phyloP scores from a whole-genome alignment of 2,888 invertebrate species.

The Aphelenchoides bicaudatus region DNA sequence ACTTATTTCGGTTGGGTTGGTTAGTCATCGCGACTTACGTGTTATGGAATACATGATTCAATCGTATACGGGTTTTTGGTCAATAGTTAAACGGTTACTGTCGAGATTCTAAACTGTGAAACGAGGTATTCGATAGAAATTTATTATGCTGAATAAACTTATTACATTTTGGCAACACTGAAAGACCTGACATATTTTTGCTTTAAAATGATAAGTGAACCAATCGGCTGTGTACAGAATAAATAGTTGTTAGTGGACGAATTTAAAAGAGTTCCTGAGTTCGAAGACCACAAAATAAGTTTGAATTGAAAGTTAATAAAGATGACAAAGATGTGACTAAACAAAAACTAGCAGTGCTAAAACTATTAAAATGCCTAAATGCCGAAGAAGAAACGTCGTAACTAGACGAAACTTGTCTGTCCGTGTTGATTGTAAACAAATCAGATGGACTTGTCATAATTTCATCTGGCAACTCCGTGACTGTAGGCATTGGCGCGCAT shows the following conservation, averaged over 20 bases:
- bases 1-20: conserved; percentile 25
- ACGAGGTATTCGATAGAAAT: not conserved
- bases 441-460: conserved; percentile 10
- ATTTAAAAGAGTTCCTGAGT: too few species aligned
- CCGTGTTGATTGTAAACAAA: conserved; percentile 5
- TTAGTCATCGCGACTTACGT: conserved; percentile 31
- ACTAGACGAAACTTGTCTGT: conserved; percentile 9
- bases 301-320: too few species aligned
- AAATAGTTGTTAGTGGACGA: too few species aligned
- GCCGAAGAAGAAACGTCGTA: too few species aligned
- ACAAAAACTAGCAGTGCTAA: too few species aligned
- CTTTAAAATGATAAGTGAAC: conserved; percentile 10
- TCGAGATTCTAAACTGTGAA: not conserved
- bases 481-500: conserved; percentile 24
- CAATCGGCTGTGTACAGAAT: too few species aligned
- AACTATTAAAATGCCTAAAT: too few species aligned
- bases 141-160: conserved; percentile 17
- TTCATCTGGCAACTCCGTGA: not conserved
- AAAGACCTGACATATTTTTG: not conserved
- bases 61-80: conserved; percentile 20
- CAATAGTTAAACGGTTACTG: not conserved
- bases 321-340: too few species aligned
- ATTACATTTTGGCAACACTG: not conserved
- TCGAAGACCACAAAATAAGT: too few species aligned
- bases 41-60: conserved; percentile 25